Conservation (phyloP, 37 sponge, comb jelly and placozoan species). For the Cliona cf. orientalis region DNA sequence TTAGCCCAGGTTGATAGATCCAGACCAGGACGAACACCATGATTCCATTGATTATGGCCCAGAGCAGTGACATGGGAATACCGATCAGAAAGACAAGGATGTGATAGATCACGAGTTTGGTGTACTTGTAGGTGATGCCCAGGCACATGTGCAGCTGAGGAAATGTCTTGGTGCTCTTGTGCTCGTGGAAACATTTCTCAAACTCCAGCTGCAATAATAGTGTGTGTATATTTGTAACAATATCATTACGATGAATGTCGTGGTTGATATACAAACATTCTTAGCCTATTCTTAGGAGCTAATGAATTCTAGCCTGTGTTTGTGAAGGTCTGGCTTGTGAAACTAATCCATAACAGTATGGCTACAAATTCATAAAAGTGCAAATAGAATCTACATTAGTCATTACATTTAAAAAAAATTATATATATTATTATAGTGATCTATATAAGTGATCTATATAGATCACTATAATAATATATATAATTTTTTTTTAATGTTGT, state of each 20-base stretch:
- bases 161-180: conserved; percentile 39
- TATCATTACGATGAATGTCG: neutral
- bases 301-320: no score
- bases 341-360: no score
- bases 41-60: conserved; percentile 36
- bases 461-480: no score
- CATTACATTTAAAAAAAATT: no score
- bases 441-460: no score
- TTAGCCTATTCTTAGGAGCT: neutral
- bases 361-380: no score
- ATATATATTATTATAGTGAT: no score
- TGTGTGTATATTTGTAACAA: no score
- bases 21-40: conserved; percentile 16
- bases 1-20: conserved; percentile 27
- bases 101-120: conserved; percentile 48
- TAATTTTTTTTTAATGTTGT: no score
- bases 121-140: conserved; percentile 27
- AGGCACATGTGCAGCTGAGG: neutral
- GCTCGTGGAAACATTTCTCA: conserved; percentile 42
- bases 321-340: no score
- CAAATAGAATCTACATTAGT: no score
- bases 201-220: conserved; percentile 59
- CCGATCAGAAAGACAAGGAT: conserved; percentile 45
- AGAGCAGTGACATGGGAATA: conserved; percentile 18
- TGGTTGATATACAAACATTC: neutral